Evolutionary conservation across 2,113 vertebrate genomes (phyloP), one percentile per base, ranked within the genome.

Genomic region (Anguilla rostrata): DNA sequence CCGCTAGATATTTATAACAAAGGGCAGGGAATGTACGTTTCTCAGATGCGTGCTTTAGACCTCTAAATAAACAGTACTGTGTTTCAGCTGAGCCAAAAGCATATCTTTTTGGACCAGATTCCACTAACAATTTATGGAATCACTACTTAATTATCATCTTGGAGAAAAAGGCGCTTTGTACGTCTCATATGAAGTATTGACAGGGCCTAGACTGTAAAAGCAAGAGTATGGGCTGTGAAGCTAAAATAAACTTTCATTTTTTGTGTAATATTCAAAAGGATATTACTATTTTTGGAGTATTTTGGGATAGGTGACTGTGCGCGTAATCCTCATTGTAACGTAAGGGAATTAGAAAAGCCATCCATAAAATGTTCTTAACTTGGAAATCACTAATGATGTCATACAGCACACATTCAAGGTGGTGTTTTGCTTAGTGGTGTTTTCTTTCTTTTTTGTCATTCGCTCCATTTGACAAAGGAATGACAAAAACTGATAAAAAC

Each of bases 21-120:
- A 43, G 81, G 81, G 43, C 81, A 46, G 81, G 46, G 11, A 22
- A 53, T n/a, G 43, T 49, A 39, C 18, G 5, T 34, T 14, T 49
- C 60, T 71, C 11, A 46, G 15, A 34, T 60, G 3, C 40, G 1
- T 49, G 66, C 41, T 78, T 84, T 84, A 46, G 78, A 29, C 40
- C 81, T 29, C 22, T 53, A 22, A 40, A 81, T 81, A 39, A 81
- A 15, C 79, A 7, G 0, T 43, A 41, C 78, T 12, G 34, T 40
- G 2, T 7, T 83, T 83, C 53, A 84, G 26, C 56, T 22, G 39
- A 84, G 78, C 39, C 41, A 63, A 84, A 43, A 75, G 41, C 39
- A 78, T 84, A 39, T 15, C n/a, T 84, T 66, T 22, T 75, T 84
- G 63, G 66, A 84, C 63, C 26, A 71, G 71, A 84, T 39, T 78